These are phyloP conservation scores for Amphipoea lucens DNA, from an alignment of 2,888 invertebrate genomes.

Conservation along the genomic window DNA sequence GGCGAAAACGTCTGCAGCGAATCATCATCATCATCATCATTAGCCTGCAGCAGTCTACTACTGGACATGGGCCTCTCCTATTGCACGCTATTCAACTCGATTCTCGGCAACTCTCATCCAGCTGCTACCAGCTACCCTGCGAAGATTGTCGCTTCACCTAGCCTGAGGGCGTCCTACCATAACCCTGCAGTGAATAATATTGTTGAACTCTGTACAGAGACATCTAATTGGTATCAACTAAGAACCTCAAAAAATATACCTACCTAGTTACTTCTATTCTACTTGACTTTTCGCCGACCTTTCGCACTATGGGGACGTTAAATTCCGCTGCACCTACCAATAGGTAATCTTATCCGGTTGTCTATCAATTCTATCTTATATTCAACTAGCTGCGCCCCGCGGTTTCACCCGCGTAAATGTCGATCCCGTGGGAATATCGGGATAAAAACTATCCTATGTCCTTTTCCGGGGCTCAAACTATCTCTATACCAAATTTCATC, in stretches of 20 bases:
- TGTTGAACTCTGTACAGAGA: not conserved
- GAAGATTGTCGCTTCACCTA: not conserved
- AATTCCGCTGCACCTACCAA: not conserved
- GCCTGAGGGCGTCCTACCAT: not conserved
- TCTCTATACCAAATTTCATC: no score
- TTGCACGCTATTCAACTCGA: not conserved
- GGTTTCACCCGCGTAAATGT: no score
- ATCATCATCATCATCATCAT: not conserved
- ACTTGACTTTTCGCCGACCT: not conserved
- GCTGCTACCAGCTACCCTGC: not conserved
- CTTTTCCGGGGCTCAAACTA: no score
- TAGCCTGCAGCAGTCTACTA: not conserved
- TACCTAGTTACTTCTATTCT: not conserved
- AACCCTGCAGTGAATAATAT: not conserved
- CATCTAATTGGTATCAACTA: not conserved
- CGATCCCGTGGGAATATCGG: no score
- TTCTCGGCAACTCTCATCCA: not conserved
- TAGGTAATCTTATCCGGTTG: not conserved
- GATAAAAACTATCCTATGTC: no score
- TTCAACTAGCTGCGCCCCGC: no score
- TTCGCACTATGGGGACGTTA: no score
- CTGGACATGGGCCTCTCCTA: not conserved
- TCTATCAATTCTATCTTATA: not conserved
- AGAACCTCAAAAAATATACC: not conserved
- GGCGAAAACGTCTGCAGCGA: not conserved